Evolutionary conservation across 2,113 vertebrate species (phyloP).

Genomic region (Jacana jacana): DNA sequence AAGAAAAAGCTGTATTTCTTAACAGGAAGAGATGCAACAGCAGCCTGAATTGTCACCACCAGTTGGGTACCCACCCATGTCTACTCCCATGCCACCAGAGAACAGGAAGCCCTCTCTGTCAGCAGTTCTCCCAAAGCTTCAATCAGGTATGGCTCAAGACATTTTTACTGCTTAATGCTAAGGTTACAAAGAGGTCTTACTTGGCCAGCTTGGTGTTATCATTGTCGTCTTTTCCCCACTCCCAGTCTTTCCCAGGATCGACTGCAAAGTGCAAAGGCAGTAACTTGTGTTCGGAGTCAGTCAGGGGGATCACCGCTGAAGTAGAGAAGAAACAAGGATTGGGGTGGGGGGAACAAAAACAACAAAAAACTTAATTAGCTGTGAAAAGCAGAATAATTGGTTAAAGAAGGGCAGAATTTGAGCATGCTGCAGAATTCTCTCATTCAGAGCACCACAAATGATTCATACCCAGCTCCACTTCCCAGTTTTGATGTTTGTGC

Average conservation of each 20-base stretch:
- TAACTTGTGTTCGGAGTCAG: conserved; percentile 97
- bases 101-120: not conserved
- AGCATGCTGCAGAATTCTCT: not conserved
- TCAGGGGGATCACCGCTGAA: conserved; percentile 96
- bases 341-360: not conserved
- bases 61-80: not conserved
- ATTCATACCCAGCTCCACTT: not conserved
- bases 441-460: not conserved
- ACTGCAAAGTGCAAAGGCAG: conserved; percentile 96
- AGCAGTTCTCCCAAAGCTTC: not conserved
- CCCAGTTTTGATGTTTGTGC: not conserved
- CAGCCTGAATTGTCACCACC: not conserved
- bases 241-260: conserved; percentile 96
- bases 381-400: not conserved
- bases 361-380: not conserved
- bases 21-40: not conserved
- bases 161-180: not conserved
- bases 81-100: not conserved
- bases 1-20: not conserved
- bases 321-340: conserved; percentile 54
- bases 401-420: not conserved
- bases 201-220: conserved; percentile 93
- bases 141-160: not conserved
- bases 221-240: conserved; percentile 95
- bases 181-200: conserved; percentile 76